Conservation (phyloP, 2,113 vertebrate species). For the Bujurquina vittata region DNA sequence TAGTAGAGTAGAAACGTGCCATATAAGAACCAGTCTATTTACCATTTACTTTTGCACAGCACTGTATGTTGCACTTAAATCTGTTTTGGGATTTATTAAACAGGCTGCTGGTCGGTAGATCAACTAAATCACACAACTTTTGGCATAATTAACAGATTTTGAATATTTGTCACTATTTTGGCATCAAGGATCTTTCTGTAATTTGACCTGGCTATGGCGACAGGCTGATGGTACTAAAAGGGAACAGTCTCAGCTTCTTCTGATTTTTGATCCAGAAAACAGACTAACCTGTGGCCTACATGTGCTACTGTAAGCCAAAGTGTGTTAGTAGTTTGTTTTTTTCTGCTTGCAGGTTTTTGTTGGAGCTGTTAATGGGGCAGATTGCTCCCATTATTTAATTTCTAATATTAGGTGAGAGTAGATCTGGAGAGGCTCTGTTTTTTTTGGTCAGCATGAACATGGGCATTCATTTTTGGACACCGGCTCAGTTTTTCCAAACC, state of each 20-base stretch:
- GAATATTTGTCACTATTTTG: not conserved
- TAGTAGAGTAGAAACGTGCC: no score
- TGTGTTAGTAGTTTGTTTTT: not conserved
- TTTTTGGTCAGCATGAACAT: not conserved
- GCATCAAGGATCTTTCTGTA: not conserved
- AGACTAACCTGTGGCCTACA: no score
- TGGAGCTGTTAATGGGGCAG: rapidly evolving
- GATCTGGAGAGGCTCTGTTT: not conserved
- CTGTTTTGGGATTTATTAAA: not conserved
- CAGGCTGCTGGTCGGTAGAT: not conserved
- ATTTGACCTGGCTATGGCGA: not conserved
- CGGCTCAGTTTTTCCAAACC: rapidly evolving
- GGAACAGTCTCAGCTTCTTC: no score
- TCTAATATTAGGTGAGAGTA: not conserved
- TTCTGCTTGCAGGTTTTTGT: not conserved
- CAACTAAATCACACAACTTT: rapidly evolving
- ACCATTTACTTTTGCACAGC: not conserved
- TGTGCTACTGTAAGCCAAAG: not conserved
- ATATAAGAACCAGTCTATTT: no score
- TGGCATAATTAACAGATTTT: not conserved
- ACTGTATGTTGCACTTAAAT: rapidly evolving
- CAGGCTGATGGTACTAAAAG: no score
- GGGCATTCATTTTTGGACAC: rapidly evolving
- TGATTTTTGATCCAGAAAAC: no score
- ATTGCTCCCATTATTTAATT: not conserved